Base-by-base conservation (phyloP, 30 jellyfish, hydroid and myxozoan species). In the Chrysaora quinquecirrha region DNA sequence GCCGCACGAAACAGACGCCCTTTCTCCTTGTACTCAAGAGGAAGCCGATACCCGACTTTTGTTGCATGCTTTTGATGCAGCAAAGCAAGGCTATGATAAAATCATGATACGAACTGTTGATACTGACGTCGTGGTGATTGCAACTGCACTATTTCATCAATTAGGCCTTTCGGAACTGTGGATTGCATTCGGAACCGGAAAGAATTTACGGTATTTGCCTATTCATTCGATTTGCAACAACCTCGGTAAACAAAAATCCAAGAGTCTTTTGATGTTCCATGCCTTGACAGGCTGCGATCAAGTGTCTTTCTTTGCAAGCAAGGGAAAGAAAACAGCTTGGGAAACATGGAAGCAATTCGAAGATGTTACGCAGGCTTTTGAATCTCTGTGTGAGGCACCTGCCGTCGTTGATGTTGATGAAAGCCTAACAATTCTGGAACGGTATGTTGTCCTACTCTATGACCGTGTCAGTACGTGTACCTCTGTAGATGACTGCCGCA, bases 11-110 rank as follows among this genome's bases (percentile, higher is more conserved):
- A 24, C 35, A 46, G 72, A 32, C 56, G 0, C 16, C 63, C 73
- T 79, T 33, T 35, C 56, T 3, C 84, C 75, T 4, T 63, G 83
- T 34, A 28, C 63, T 20, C 93, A 82, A 19, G 91, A 67, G 25
- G 91, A 81, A 70, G 86, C 91, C 61, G 91, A 70, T 56, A 66
- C 78, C 0, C 84, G 90, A 23, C 9, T 80, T 46, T 19, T 80
- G 11, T 14, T 80, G 10, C 90, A 80, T 66, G 89, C 81, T 1
- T 34, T 18, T n/a, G 75, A 79, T 63, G 90, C 69, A 58, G 64
- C 77, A 16, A 23, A 11, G 32, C 33, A 48, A 29, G 86, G 84
- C 24, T 54, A 2, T 43, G 34, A 20, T 22, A 25, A 33, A 35
- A 60, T 0, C 34, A 52, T 48, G 69, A 81, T 81, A 61, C 29